phyloP scores from a whole-genome alignment of 1,140 invertebrate genomes.

The Drosophila setifemur region DNA sequence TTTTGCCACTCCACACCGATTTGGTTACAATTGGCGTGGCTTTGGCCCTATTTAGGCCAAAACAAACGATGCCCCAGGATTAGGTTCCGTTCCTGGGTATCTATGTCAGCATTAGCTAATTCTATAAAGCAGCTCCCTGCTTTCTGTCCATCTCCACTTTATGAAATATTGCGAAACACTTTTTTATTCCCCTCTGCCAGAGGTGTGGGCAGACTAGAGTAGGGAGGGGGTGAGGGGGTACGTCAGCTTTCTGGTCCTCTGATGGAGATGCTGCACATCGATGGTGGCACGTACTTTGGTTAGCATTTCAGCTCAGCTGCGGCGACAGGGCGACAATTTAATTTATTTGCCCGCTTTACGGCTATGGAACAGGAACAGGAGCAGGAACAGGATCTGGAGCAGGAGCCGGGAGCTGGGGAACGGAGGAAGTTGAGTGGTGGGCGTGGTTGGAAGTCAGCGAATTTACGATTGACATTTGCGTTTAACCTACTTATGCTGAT shows the following conservation, averaged over 20 bases:
- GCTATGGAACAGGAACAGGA: no score
- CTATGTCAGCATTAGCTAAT: conserved; percentile 77
- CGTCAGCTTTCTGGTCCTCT: conserved; percentile 10
- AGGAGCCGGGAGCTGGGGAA: neutral
- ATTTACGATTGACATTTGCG: conserved; percentile 81
- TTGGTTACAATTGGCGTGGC: conserved; percentile 26
- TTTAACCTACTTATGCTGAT: conserved; percentile 81
- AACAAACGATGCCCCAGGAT: conserved; percentile 60
- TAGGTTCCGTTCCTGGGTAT: conserved; percentile 64
- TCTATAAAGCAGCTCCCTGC: conserved; percentile 31
- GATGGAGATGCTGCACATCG: conserved; percentile 44
- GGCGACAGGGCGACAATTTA: conserved; percentile 73
- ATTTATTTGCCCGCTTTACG: conserved; percentile 69
- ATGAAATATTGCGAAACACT: conserved; percentile 72
- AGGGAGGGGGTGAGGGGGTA: neutral
- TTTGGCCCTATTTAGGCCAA: conserved; percentile 44
- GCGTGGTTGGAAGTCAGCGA: conserved; percentile 62
- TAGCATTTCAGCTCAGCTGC: conserved; percentile 78
- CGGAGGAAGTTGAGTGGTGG: conserved; percentile 1
- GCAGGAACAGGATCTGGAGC: no score
- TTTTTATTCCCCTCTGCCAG: conserved; percentile 19
- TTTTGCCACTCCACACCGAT: neutral
- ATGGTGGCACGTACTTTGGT: conserved; percentile 72
- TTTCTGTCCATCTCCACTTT: conserved; percentile 26
- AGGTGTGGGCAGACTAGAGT: neutral